Conservation (phyloP, 2,888 invertebrate genomes). For the Drepana falcataria region DNA sequence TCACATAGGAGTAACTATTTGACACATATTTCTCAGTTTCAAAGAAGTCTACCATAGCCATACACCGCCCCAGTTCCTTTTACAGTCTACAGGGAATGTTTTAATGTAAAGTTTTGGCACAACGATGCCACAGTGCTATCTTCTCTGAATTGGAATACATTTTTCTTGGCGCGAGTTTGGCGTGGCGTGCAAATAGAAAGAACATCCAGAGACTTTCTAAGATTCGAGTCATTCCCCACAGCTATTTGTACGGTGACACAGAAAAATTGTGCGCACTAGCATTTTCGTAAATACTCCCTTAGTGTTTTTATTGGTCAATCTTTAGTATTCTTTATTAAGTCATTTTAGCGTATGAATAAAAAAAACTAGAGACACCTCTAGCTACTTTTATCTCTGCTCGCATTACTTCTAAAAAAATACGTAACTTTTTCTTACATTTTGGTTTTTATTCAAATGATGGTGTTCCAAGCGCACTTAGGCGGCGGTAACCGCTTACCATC, state of each 20-base stretch:
- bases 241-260: constrained; percentile 60
- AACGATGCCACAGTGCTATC: constrained; percentile 32
- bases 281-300: constrained; percentile 46
- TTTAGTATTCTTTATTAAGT: constrained; percentile 10
- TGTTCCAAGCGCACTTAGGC: too few species aligned
- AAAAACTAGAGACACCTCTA: too few species aligned
- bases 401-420: too few species aligned
- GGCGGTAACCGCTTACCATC: too few species aligned
- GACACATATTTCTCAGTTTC: too few species aligned
- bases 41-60: too few species aligned
- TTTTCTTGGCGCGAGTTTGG: constrained; percentile 36
- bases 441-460: too few species aligned
- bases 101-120: constrained; percentile 37
- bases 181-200: constrained; percentile 38
- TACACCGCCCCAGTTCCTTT: too few species aligned
- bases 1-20: too few species aligned
- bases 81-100: constrained; percentile 4
- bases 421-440: too few species aligned
- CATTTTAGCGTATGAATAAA: too few species aligned
- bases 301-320: constrained; percentile 40
- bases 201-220: constrained; percentile 45
- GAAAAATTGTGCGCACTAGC: constrained; percentile 53
- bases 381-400: too few species aligned
- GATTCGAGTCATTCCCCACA: constrained; percentile 52
- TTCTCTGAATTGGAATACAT: constrained; percentile 47